Percentiles rank a stretch among this genome's conserved stretches.
phyloP scores from a whole-genome alignment of 2,888 invertebrate genomes.

The Troides aeacus region DNA sequence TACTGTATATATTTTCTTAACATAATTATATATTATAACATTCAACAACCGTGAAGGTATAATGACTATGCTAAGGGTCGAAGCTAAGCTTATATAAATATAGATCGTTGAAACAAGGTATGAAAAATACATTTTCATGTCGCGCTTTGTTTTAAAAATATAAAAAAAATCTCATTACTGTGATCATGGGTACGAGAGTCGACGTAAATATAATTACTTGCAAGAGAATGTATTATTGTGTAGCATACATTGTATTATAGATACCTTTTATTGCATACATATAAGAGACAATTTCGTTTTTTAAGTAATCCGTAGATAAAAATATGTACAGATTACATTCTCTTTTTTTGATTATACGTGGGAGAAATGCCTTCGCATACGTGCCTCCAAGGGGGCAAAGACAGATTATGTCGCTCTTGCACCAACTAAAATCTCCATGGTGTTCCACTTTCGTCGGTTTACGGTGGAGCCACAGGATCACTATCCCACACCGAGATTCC shows the following conservation, averaged over 20 bases:
- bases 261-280: too few relatives aligned
- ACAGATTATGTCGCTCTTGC: too few relatives aligned
- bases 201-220: background rate
- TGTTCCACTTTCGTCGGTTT: too few relatives aligned
- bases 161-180: background rate
- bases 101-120: background rate
- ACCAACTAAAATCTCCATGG: too few relatives aligned
- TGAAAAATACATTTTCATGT: background rate
- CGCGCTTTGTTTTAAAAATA: background rate
- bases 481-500: too few relatives aligned
- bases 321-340: too few relatives aligned
- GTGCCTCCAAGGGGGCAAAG: too few relatives aligned
- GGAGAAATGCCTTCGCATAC: too few relatives aligned
- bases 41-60: background rate
- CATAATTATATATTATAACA: background rate
- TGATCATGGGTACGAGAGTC: background rate
- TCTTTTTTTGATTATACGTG: too few relatives aligned
- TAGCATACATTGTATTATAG: background rate
- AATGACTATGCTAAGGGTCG: background rate
- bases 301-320: too few relatives aligned
- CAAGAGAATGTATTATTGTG: background rate
- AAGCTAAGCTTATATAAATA: background rate
- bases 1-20: background rate
- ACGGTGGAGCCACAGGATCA: too few relatives aligned
- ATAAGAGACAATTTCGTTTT: too few relatives aligned